Conservation (phyloP, 2,797 vertebrate genomes). For the Melanotaenia boesemani region DNA sequence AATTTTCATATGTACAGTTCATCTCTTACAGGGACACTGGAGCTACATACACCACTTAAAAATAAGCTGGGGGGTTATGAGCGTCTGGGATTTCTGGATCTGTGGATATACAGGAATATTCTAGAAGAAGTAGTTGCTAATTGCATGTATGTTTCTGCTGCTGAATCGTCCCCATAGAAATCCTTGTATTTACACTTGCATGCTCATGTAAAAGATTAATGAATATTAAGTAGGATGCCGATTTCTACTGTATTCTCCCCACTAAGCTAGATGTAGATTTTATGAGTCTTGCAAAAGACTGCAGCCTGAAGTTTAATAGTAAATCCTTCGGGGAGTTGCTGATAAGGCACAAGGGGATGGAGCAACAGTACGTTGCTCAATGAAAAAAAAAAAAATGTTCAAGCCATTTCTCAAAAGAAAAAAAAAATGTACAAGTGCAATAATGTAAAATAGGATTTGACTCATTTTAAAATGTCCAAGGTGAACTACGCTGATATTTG, state of each 20-base stretch:
- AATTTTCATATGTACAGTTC: slow-evolving; percentile 39
- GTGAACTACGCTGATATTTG: slow-evolving; percentile 38
- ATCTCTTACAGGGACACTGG: slow-evolving; percentile 28
- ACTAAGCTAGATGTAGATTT: slow-evolving; percentile 15
- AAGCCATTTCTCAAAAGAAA: slow-evolving; percentile 45
- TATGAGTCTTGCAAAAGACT: slow-evolving; percentile 11
- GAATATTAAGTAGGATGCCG: slow-evolving; percentile 50
- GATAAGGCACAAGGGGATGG: neutral
- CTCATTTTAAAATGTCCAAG: slow-evolving; percentile 13
- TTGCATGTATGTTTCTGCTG: slow-evolving; percentile 73
- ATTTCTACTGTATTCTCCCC: slow-evolving; percentile 29
- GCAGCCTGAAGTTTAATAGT: slow-evolving; percentile 6
- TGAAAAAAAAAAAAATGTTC: slow-evolving; percentile 9
- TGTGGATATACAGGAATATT: slow-evolving; percentile 19
- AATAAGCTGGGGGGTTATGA: slow-evolving; percentile 58
- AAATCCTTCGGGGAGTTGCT: slow-evolving; percentile 5
- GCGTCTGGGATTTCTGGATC: slow-evolving; percentile 16
- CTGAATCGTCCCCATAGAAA: slow-evolving; percentile 49
- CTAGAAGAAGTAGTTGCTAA: slow-evolving; percentile 40
- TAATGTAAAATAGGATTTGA: slow-evolving; percentile 16
- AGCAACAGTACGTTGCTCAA: slow-evolving; percentile 17
- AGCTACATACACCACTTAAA: slow-evolving; percentile 57
- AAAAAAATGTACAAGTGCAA: slow-evolving; percentile 37
- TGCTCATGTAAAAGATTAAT: slow-evolving; percentile 59
- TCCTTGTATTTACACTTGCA: slow-evolving; percentile 63